Conservation (phyloP, 2,113 vertebrate species). For the Eurystomus gularis region DNA sequence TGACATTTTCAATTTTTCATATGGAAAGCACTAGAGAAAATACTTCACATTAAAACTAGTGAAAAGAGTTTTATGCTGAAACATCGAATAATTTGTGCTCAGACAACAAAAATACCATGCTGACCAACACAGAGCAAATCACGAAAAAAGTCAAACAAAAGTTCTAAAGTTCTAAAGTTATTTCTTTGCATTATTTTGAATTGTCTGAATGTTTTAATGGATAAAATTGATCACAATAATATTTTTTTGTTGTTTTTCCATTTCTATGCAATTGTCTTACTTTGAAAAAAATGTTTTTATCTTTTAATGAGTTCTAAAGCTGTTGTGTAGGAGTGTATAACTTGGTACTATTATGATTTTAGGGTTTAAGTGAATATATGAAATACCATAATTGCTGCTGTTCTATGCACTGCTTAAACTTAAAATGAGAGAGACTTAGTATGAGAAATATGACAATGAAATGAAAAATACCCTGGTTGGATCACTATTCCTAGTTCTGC, state of each 20-base stretch:
- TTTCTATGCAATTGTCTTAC: neutral
- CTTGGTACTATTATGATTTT: neutral
- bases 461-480: neutral
- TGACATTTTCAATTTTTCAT: neutral
- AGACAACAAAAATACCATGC: neutral
- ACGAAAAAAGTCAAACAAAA: neutral
- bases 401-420: neutral
- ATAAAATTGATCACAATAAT: neutral
- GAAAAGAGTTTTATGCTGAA: neutral
- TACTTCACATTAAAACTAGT: neutral
- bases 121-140: neutral
- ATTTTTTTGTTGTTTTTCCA: neutral
- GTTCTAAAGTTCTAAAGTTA: neutral
- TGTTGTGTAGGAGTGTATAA: neutral
- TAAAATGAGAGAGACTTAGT: neutral
- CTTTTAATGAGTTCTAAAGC: neutral
- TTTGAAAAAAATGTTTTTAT: neutral
- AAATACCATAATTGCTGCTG: neutral
- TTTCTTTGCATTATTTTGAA: neutral
- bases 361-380: neutral
- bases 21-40: neutral
- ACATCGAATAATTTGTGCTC: neutral
- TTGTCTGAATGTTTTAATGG: neutral
- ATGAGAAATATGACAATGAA: neutral
- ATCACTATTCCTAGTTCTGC: neutral